These are phyloP conservation scores for Halocaridina rubra DNA, from an alignment of 2,888 invertebrate genomes.

Conservation along the genomic window DNA sequence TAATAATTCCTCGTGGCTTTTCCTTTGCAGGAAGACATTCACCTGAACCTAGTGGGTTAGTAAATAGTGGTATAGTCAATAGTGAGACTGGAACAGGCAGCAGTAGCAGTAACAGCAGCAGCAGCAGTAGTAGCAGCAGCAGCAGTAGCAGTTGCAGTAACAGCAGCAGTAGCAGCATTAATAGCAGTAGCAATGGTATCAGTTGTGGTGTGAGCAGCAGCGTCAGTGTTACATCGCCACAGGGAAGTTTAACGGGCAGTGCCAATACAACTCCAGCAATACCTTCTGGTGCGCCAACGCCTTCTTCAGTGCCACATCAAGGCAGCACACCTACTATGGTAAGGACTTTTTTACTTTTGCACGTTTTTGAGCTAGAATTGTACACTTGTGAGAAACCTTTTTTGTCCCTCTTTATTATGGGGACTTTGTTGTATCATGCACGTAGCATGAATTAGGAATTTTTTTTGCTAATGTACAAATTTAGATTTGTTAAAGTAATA, in stretches of 20 bases:
- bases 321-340: conserved; percentile 49
- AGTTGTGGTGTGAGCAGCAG: conserved; percentile 67
- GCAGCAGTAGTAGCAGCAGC: conserved; percentile 67
- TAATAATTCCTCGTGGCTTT: no score
- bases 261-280: conserved; percentile 49
- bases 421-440: no score
- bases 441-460: no score
- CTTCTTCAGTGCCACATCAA: conserved; percentile 32
- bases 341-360: no score
- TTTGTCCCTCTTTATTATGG: no score
- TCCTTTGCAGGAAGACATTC: conserved; percentile 49
- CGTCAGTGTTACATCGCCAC: conserved; percentile 46
- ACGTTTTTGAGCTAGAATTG: no score
- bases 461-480: no score
- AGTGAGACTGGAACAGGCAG: conserved; percentile 50
- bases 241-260: conserved; percentile 41
- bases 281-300: conserved; percentile 43
- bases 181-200: conserved; percentile 69
- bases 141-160: conserved; percentile 64
- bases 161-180: conserved; percentile 66
- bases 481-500: no score
- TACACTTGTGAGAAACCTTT: no score
- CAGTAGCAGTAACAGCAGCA: conserved; percentile 64
- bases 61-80: conserved; percentile 42
- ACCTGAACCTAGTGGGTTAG: conserved; percentile 48